Base-by-base conservation (phyloP, 2,888 invertebrate species). In the Dusona sp. region DNA sequence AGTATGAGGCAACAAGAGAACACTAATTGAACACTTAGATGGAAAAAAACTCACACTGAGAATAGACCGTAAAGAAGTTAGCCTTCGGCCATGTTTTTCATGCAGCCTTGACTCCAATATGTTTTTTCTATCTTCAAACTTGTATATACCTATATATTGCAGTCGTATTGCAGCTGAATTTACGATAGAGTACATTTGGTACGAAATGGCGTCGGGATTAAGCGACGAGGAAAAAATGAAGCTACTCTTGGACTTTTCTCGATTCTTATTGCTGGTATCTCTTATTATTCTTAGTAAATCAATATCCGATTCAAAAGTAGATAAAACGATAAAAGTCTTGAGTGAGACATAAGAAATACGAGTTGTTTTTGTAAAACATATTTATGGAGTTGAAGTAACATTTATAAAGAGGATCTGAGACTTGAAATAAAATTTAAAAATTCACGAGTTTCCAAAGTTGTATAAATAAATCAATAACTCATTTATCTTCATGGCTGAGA, bases 21-120 rank as follows among this genome's bases (percentile, higher is more conserved):
- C 68, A 85, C 85, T 88, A 85, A 88, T 87, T 88, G 78, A 79
- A 85, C 79, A 74, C 81, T 73, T 73, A 61, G 77, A 83, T 64
- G 79, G 48, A 83, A 80, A 87, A 57, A 57, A 87, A 83, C 33
- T 80, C 73, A 73, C 25, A 38, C 68, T 33, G 82, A 48, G 77
- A 85, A 51, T 22, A 48, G 67, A 73, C 45, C 79, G 48, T 77
- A 77, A 83, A 79, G 72, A 83, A 85, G 79, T 83, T 79, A 83
- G 79, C 79, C 65, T 54, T 70, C 13, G 79, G 57, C 2, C 57
- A 45, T 79, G 65, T 57, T 38, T 36, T 45, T 25, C 16, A 51
- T 61, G 33, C 65, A 19, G 22, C 42, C 45, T 72, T 45, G 54
- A 51, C 29, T 77, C 57, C 48, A 61, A 29, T 64, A 13, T 19